Evolutionary conservation across 2,113 vertebrate genomes (phyloP).

Genomic region (Pterophyllum scalare): DNA sequence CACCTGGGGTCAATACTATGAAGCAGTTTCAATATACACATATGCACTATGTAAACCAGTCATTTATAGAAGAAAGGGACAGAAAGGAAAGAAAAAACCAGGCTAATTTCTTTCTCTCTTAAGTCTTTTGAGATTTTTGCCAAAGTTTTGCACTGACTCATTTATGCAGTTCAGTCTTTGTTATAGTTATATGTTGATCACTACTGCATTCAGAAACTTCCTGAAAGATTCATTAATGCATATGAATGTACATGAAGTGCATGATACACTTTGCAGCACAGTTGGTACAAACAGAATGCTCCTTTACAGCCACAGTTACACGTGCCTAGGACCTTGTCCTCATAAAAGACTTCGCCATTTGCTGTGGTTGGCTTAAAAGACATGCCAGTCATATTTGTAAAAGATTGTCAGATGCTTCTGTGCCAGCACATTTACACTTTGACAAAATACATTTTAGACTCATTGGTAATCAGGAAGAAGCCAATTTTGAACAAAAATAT

Average conservation of each 20-base stretch:
- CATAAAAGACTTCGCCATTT: neutral
- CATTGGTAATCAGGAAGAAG: slow-evolving; percentile 33
- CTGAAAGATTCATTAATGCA: neutral
- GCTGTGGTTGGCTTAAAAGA: neutral
- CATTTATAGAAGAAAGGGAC: neutral
- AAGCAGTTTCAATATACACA: too few relatives aligned
- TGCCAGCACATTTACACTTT: slow-evolving; percentile 1
- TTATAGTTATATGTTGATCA: neutral
- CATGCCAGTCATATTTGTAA: neutral
- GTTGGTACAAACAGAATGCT: neutral
- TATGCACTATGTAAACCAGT: neutral
- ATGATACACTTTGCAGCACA: neutral
- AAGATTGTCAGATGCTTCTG: neutral
- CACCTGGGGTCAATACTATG: too few relatives aligned
- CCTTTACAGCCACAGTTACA: neutral
- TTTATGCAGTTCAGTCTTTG: neutral
- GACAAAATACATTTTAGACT: slow-evolving; percentile 28
- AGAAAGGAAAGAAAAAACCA: neutral
- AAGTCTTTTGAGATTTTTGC: neutral
- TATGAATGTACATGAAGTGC: neutral
- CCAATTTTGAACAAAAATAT: slow-evolving; percentile 29
- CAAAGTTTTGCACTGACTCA: neutral
- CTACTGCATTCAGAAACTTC: neutral
- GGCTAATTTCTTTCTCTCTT: neutral
- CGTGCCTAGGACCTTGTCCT: neutral